Percentiles rank a stretch among this genome's conserved stretches.
phyloP scores from a whole-genome alignment of 2,113 vertebrate genomes.

The Megaleporinus macrocephalus region DNA sequence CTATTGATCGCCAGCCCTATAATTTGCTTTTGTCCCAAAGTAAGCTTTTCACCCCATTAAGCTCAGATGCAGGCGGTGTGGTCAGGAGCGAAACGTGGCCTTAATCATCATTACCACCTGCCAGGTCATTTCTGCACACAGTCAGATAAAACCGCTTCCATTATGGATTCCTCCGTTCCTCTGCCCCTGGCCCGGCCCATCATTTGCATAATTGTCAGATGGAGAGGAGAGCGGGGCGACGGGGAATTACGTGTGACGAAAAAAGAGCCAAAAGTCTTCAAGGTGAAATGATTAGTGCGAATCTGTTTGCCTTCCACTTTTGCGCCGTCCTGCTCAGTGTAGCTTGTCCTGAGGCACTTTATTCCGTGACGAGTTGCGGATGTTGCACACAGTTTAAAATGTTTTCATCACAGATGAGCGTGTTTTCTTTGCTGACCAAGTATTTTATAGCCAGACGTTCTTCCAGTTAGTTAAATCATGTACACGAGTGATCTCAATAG shows the following conservation, averaged over 20 bases:
- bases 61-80: conserved; percentile 59
- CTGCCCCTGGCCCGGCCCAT: conserved; percentile 49
- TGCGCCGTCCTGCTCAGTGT: background rate
- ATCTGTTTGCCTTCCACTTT: background rate
- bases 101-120: conserved; percentile 77
- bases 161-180: conserved; percentile 60
- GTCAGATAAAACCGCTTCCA: conserved; percentile 63
- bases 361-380: too few species aligned
- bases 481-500: too few species aligned
- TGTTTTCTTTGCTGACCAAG: too few species aligned
- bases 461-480: too few species aligned
- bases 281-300: background rate
- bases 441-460: too few species aligned
- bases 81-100: conserved; percentile 52
- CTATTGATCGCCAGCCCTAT: conserved; percentile 69
- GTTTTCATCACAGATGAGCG: too few species aligned
- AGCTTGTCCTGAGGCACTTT: background rate
- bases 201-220: conserved; percentile 62
- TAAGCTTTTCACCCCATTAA: conserved; percentile 75
- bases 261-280: conserved; percentile 28
- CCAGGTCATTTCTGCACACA: conserved; percentile 56
- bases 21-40: conserved; percentile 74
- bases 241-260: conserved; percentile 33
- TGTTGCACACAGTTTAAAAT: too few species aligned
- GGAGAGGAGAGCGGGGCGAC: conserved; percentile 48